A percentile compares a stretch with the other conserved stretches of the same genome.
Conservation (phyloP, 2,888 invertebrate genomes). For the Brenthis daphne region DNA sequence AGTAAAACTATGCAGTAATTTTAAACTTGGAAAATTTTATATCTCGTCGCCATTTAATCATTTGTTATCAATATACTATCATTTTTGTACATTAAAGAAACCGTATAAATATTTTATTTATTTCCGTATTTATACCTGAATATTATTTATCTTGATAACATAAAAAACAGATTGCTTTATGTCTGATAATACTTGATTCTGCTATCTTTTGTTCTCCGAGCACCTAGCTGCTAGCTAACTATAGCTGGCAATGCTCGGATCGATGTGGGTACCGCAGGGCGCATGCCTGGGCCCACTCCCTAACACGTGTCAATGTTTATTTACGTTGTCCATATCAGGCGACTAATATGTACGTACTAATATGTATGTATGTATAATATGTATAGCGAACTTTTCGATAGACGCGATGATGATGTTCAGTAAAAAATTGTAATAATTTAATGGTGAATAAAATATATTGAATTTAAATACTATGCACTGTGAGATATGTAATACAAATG, state of each 20-base stretch:
- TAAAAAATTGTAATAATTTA: no score
- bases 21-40: no score
- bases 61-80: no score
- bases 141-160: background rate
- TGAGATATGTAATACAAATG: no score
- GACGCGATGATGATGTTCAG: no score
- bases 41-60: no score
- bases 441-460: no score
- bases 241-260: conserved; percentile 24
- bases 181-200: conserved; percentile 12
- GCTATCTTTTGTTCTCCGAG: conserved; percentile 32
- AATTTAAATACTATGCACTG: no score
- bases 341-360: conserved; percentile 14
- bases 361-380: no score
- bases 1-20: no score
- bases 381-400: no score
- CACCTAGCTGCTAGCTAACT: conserved; percentile 10
- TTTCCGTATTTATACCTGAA: background rate
- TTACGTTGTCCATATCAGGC: conserved; percentile 70
- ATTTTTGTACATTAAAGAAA: background rate
- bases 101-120: background rate
- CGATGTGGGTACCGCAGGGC: conserved; percentile 44
- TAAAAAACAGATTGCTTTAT: conserved; percentile 11
- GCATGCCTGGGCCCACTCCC: conserved; percentile 66
- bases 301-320: conserved; percentile 80